Evolutionary conservation across 1,140 invertebrate genomes (phyloP), one percentile per base, ranked within the genome.

Genomic region (Tetramorium alpestre): DNA sequence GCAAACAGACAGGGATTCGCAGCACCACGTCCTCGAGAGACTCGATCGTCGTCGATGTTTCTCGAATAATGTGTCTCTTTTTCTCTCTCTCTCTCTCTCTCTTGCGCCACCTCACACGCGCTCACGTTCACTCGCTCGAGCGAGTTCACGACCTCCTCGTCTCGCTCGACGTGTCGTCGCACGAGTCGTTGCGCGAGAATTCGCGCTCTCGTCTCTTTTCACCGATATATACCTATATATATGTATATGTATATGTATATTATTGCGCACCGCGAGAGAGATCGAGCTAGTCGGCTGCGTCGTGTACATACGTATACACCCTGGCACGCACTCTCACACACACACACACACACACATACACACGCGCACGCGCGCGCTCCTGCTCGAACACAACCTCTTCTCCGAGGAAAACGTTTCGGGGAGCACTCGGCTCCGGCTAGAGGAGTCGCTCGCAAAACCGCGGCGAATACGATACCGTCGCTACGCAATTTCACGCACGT

Each of bases 61-160:
- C 87, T 86, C 86, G 89, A 90, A 89, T 56, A 28, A 80, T 88
- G 25, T 70, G 10, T 62, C 38, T 69, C 67, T 28, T 28, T 56
- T 3, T 33, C 33, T 11, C 10, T 77, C 33, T 60, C 7, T 77
- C 22, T 76, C 13, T 28, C 25, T 58, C 28, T 49, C 54, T 51
- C 16, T 49, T 6, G 0, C 44, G 33, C 33, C 28, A 33, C 33
- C 33, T 33, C 33, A 33, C 33, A 33, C 33, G 33, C 3, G 51
- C 2, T 49, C 18, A 10, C 25, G 11, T n/a, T 28, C 25, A 47
- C 25, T 75, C 22, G 41, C 38, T 41, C n/a, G 6, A 65, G 33
- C 60, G 60, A 51, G 81, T 54, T 81, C 76, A 47, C 86, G 67
- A 87, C 67, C 88, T 64, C 86, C 54, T 44, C 44, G 8, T 67